Conservation (phyloP, 2,888 invertebrate genomes). For the Noctua janthina region DNA sequence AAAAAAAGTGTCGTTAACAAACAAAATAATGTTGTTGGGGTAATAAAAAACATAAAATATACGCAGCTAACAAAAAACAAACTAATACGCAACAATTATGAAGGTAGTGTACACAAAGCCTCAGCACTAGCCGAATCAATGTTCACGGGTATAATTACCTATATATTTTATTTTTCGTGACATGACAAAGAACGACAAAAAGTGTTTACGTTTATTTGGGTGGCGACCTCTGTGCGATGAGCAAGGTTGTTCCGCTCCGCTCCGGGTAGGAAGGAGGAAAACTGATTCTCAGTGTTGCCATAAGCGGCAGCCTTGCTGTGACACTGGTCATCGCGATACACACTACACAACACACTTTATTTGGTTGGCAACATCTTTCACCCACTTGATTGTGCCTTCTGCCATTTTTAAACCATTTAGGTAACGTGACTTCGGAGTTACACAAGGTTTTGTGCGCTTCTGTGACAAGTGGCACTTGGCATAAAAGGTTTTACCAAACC, state of each 20-base stretch:
- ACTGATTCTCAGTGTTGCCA: slow-evolving; percentile 78
- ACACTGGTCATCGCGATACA: slow-evolving; percentile 76
- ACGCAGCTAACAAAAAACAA: slow-evolving; percentile 52
- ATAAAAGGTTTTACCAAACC: slow-evolving; percentile 29
- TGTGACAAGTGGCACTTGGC: slow-evolving; percentile 15
- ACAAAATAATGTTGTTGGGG: slow-evolving; percentile 50
- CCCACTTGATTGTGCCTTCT: slow-evolving; percentile 38
- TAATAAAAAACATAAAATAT: slow-evolving; percentile 53
- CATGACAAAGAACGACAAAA: slow-evolving; percentile 72
- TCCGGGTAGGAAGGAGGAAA: slow-evolving; percentile 86
- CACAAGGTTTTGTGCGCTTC: slow-evolving; percentile 12
- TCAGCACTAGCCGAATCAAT: slow-evolving; percentile 51
- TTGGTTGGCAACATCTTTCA: slow-evolving; percentile 57
- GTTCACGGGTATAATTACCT: slow-evolving; percentile 52
- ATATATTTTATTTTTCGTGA: slow-evolving; percentile 63
- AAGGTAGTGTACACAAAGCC: slow-evolving; percentile 13
- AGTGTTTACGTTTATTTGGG: slow-evolving; percentile 78
- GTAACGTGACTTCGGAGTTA: slow-evolving; percentile 10
- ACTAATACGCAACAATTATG: slow-evolving; percentile 47
- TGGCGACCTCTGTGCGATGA: slow-evolving; percentile 80
- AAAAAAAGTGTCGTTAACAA: slow-evolving; percentile 59
- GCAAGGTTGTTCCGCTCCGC: slow-evolving; percentile 86
- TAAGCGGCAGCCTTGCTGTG: slow-evolving; percentile 80
- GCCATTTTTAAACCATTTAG: slow-evolving; percentile 44
- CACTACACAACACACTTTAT: slow-evolving; percentile 56